phyloP scores from a whole-genome alignment of 2,888 invertebrate species.

The Microdon myrmicae region DNA sequence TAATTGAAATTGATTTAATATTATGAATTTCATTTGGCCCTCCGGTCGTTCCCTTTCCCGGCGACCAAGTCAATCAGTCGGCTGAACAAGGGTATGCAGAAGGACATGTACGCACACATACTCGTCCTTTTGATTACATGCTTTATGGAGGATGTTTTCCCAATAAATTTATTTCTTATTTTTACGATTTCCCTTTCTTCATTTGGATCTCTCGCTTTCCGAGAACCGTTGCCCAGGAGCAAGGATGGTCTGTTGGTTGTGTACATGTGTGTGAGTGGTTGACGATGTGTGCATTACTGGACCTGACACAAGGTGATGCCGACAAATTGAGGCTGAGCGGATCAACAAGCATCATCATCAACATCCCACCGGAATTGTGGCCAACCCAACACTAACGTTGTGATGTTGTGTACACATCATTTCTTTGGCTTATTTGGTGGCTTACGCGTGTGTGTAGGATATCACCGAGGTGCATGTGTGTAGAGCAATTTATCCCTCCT shows the following conservation, averaged over 20 bases:
- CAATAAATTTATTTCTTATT: constrained; percentile 26
- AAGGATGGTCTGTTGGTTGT: neutral
- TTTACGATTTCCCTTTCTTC: constrained; percentile 13
- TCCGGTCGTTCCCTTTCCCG: constrained; percentile 33
- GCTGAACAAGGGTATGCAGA: constrained; percentile 32
- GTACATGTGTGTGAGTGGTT: constrained; percentile 1
- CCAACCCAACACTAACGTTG: constrained; percentile 4
- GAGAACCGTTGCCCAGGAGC: constrained; percentile 12
- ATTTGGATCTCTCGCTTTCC: constrained; percentile 37
- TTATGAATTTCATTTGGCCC: constrained; percentile 52
- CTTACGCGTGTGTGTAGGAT: constrained; percentile 8
- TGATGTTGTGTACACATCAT: constrained; percentile 34
- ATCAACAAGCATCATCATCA: constrained; percentile 44
- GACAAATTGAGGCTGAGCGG: constrained; percentile 48
- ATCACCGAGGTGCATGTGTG: constrained; percentile 32
- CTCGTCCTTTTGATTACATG: constrained; percentile 25
- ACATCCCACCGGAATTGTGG: too few relatives aligned
- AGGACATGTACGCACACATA: constrained; percentile 31
- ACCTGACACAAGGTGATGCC: constrained; percentile 52
- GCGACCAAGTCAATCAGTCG: neutral
- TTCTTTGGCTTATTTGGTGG: constrained; percentile 38
- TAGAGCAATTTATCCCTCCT: constrained; percentile 52
- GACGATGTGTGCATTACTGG: constrained; percentile 30
- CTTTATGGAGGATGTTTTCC: constrained; percentile 35
- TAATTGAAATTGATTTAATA: constrained; percentile 53